Percentiles rank a stretch among this genome's conserved stretches.
Evolutionary conservation across 2,113 vertebrate genomes (phyloP).

Genomic region (Perccottus glenii): DNA sequence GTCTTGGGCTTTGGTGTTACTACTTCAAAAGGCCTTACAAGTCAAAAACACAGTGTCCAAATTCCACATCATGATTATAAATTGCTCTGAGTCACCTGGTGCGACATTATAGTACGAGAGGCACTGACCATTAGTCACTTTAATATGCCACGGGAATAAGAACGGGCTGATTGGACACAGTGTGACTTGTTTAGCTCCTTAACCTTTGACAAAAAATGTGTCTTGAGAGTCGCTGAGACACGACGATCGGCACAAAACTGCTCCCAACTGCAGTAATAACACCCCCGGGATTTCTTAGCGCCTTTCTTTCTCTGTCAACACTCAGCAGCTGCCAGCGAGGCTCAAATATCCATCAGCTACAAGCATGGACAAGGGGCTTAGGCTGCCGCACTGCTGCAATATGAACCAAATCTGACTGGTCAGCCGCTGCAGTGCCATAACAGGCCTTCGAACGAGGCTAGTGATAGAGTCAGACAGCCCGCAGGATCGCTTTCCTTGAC

Average conservation of each 20-base stretch:
- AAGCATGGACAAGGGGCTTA: slow-evolving; percentile 28
- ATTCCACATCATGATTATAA: neutral
- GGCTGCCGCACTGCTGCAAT: slow-evolving; percentile 51
- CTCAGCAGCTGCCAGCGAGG: slow-evolving; percentile 67
- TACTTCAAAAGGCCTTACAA: neutral
- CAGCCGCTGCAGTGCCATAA: slow-evolving; percentile 41
- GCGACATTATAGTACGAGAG: neutral
- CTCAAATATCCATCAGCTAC: slow-evolving; percentile 70
- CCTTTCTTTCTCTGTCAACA: slow-evolving; percentile 74
- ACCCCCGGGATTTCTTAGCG: slow-evolving; percentile 68
- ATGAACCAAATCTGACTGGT: slow-evolving; percentile 52
- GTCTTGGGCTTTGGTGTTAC: too few species aligned
- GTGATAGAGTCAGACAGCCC: slow-evolving; percentile 39
- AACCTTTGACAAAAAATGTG: slow-evolving; percentile 70
- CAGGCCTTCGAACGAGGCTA: slow-evolving; percentile 29
- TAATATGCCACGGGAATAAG: neutral
- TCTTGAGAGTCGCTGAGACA: slow-evolving; percentile 51
- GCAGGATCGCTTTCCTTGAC: slow-evolving; percentile 44
- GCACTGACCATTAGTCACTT: neutral
- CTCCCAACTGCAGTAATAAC: slow-evolving; percentile 66
- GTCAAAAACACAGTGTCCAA: neutral
- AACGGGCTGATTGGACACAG: slow-evolving; percentile 2
- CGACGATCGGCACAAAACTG: slow-evolving; percentile 61
- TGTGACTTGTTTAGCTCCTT: slow-evolving; percentile 58
- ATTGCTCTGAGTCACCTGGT: neutral